Evolutionary conservation across 2,113 vertebrate genomes (phyloP).

Genomic region (Sardina pilchardus): DNA sequence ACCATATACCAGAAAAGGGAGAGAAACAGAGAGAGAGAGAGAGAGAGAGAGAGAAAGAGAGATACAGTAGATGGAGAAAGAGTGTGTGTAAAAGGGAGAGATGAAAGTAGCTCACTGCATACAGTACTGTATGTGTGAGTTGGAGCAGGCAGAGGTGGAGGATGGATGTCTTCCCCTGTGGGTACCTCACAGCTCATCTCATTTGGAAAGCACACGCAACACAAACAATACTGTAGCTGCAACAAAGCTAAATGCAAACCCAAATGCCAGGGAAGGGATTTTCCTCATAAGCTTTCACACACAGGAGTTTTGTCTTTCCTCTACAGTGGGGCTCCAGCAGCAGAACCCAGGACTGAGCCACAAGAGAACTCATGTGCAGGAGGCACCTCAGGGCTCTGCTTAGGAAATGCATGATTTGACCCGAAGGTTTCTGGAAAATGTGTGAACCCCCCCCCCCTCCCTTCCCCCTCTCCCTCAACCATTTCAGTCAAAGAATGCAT

Average conservation of each 20-base stretch:
- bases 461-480: neutral
- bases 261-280: neutral
- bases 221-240: conserved; percentile 2
- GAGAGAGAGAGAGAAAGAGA: neutral
- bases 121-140: neutral
- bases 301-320: neutral
- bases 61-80: conserved; percentile 28
- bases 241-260: neutral
- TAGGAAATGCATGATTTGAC: neutral
- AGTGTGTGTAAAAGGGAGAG: neutral
- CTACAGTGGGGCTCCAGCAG: neutral
- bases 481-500: neutral
- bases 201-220: neutral
- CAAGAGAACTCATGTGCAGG: neutral
- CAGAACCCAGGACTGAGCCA: neutral
- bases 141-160: neutral
- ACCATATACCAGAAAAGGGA: neutral
- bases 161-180: neutral
- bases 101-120: neutral
- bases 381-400: neutral
- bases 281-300: neutral
- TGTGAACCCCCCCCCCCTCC: neutral
- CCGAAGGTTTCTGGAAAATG: neutral
- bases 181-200: neutral
- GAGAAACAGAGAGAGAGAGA: neutral